Base-by-base conservation (phyloP, 2,113 vertebrate species). In the Takifugu bimaculatus region DNA sequence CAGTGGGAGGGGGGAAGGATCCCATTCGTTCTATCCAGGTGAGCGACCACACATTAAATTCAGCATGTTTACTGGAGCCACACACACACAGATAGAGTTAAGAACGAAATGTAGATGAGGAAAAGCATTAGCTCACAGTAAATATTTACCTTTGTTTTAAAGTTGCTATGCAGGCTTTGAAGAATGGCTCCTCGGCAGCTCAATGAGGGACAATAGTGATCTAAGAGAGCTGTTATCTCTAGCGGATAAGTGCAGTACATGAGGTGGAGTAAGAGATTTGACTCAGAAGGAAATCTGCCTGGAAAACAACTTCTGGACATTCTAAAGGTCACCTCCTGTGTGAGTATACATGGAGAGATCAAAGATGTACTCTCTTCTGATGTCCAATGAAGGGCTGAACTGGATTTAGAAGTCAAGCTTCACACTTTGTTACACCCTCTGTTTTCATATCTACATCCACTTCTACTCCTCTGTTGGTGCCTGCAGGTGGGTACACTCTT, bases 11-110 rank as follows among this genome's bases (percentile, higher is more conserved):
- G n/a, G 45, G 35, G 65, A 60, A 62, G 64, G 65, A 81, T 58
- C 54, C 26, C 9, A 26, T 47, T 60, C 57, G 72, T 68, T 72
- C 49, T 53, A 53, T 70, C 25, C 65, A 83, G 79, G 86, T 86
- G 74, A 84, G 81, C 26, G 4, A 59, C 52, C 65, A 67, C 51
- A 79, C 25, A 39, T 63, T 29, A 59, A 68, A 70, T 14, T 29
- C 49, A 56, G 63, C 54, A 73, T n/a, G 35, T 14, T 60, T 29
- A 54, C 54, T 70, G 63, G 20, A 51, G 29, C 35, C 35, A 32
- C 42, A 57, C 53, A 56, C 56, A 43, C 29, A 64, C 42, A 42
- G 32, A 59, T 51, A 56, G 47, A 60, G 12, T 50, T 13, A 62
- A 47, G 29, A n/a, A 42, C 48, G 65, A 56, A 7, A 28, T 25